Conservation (phyloP, 2,888 invertebrate species). For the Trileptium ribeirensis region DNA sequence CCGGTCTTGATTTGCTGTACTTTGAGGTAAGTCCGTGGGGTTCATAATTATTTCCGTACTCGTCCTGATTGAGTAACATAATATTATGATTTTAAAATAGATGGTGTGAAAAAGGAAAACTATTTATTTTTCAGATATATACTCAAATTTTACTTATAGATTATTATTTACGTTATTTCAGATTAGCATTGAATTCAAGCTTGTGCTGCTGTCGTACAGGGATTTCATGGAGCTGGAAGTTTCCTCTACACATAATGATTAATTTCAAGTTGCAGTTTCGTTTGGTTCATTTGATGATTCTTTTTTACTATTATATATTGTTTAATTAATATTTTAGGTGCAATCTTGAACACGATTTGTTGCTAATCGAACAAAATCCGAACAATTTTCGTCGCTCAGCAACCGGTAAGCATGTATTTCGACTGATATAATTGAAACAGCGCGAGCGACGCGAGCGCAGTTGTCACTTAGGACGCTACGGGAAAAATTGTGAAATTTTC, state of each 20-base stretch:
- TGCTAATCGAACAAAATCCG: neutral
- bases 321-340: slow-evolving; percentile 3
- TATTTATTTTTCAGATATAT: neutral
- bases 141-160: no score
- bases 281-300: neutral
- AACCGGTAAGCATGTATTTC: neutral
- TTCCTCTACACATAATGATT: no score
- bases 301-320: neutral
- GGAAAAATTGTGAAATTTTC: no score
- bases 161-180: no score
- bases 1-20: neutral
- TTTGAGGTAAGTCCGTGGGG: slow-evolving; percentile 6
- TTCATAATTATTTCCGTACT: neutral
- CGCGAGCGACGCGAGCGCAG: no score
- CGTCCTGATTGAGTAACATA: no score
- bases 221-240: no score
- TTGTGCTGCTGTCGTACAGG: no score
- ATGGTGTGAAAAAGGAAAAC: neutral
- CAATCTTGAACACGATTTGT: slow-evolving; percentile 7
- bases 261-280: neutral
- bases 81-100: no score
- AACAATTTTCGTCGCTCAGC: neutral
- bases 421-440: neutral
- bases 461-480: no score
- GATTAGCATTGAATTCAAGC: no score